Evolutionary conservation across 2,888 invertebrate species (phyloP), one percentile per base, ranked within the genome.

Genomic region (Eupithecia subumbrata): DNA sequence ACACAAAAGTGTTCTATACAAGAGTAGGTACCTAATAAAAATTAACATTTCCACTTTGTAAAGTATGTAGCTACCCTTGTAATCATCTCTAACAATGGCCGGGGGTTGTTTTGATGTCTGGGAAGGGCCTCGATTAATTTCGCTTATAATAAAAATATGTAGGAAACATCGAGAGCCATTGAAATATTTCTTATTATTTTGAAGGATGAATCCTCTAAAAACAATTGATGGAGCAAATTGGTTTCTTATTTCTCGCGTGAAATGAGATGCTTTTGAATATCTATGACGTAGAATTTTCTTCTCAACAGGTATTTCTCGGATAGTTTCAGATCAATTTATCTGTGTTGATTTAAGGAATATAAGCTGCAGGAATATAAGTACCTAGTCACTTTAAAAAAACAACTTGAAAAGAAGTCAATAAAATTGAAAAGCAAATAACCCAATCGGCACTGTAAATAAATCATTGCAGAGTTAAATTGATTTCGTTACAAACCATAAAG

Each of bases 71-170:
- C 79, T 79, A 90, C 90, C 89, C 89, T 90, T 91, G 89, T 92
- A 92, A 92, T 93, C 90, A 92, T 90, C 88, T 84, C 85, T 90
- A 90, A 94, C 93, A 93, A 94, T 93, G 88, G 90, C 90, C 88
- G 82, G 83, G 85, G 91, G 91, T 86, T 91, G 90, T 93, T 92
- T 93, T 92, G 90, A 92, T 92, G 92, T 91, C 91, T 90, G 89
- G 86, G 85, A 90, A 90, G 90, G 88, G 84, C 88, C 90, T 89
- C 92, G 92, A 93, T 94, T 94, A 92, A 92, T 92, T 91, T 91
- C 85, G 87, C 87, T 88, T 90, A 90, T 89, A 89, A 89, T 88
- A 90, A 89, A 90, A 90, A 90, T 87, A 88, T 86, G 82, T 84
- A 84, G 81, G 84, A 86, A 88, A 88, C 84, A 88, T 84, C 82